Conservation (phyloP, 2,888 invertebrate species). For the Zhengitettix transpicula region DNA sequence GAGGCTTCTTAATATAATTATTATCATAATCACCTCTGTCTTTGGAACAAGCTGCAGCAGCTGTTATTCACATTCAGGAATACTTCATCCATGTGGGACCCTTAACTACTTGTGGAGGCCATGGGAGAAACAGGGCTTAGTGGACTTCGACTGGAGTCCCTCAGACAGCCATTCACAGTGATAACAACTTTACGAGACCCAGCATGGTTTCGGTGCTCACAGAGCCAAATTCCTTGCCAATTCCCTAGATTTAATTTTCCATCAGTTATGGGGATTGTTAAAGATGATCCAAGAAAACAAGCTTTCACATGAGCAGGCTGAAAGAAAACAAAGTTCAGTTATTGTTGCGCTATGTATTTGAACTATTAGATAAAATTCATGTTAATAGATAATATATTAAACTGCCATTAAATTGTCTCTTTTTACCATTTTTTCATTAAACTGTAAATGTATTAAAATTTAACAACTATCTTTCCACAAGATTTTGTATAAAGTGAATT, state of each 20-base stretch:
- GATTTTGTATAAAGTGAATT: too few species aligned
- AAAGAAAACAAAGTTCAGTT: slow-evolving; percentile 13
- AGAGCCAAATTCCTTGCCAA: slow-evolving; percentile 97
- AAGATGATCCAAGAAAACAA: slow-evolving; percentile 85
- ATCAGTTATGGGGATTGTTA: slow-evolving; percentile 91
- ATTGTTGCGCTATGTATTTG: too few species aligned
- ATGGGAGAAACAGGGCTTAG: slow-evolving; percentile 70
- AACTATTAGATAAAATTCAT: too few species aligned
- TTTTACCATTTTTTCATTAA: too few species aligned
- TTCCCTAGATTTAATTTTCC: slow-evolving; percentile 89
- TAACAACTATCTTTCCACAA: too few species aligned
- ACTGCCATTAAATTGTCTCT: too few species aligned
- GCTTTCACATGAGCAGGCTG: slow-evolving; percentile 97
- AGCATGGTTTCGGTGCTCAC: slow-evolving; percentile 93
- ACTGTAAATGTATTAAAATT: too few species aligned
- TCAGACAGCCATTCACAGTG: slow-evolving; percentile 78
- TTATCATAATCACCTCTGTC: neutral
- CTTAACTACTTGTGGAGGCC: slow-evolving; percentile 82
- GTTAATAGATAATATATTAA: too few species aligned
- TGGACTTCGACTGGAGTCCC: slow-evolving; percentile 70
- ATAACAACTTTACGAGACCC: slow-evolving; percentile 80
- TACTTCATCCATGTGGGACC: neutral
- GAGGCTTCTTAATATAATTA: neutral
- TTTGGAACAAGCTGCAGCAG: neutral
- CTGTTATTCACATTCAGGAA: neutral